phyloP scores from a whole-genome alignment of 2,797 vertebrate species.

The Diplodus puntazzo region DNA sequence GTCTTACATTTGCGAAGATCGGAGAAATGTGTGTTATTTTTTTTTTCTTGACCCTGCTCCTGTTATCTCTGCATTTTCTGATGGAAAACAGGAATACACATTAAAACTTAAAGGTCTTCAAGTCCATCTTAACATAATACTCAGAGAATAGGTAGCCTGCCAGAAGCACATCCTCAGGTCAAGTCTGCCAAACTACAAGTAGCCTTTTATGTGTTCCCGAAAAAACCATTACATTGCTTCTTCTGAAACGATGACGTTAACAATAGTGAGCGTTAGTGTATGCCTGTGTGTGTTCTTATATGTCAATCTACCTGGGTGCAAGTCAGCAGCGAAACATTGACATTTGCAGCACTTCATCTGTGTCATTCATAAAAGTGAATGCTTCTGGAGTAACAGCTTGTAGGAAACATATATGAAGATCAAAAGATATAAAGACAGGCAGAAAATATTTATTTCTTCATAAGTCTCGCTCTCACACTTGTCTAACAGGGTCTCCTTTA shows the following conservation, averaged over 20 bases:
- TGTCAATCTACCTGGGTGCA: too few species aligned
- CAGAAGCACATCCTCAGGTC: too few species aligned
- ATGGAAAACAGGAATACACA: neutral
- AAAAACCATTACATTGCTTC: too few species aligned
- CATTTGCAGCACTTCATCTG: neutral
- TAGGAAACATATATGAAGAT: neutral
- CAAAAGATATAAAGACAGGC: neutral
- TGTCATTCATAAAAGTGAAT: neutral
- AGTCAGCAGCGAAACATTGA: too few species aligned
- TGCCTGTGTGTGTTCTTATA: too few species aligned
- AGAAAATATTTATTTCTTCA: neutral
- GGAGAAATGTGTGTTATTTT: neutral
- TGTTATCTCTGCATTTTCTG: neutral
- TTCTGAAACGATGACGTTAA: too few species aligned
- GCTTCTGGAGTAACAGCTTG: neutral
- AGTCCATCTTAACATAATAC: neutral
- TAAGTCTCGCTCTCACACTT: neutral
- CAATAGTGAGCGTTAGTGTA: too few species aligned
- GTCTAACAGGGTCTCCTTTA: constrained; percentile 19
- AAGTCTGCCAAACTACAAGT: too few species aligned
- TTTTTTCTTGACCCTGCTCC: too few species aligned
- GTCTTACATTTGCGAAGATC: constrained; percentile 32
- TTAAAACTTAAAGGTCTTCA: neutral
- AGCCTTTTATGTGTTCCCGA: too few species aligned
- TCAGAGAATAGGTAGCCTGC: too few species aligned